Evolutionary conservation across 2,113 vertebrate species (phyloP).

Genomic region (Halcyon malimbica): DNA sequence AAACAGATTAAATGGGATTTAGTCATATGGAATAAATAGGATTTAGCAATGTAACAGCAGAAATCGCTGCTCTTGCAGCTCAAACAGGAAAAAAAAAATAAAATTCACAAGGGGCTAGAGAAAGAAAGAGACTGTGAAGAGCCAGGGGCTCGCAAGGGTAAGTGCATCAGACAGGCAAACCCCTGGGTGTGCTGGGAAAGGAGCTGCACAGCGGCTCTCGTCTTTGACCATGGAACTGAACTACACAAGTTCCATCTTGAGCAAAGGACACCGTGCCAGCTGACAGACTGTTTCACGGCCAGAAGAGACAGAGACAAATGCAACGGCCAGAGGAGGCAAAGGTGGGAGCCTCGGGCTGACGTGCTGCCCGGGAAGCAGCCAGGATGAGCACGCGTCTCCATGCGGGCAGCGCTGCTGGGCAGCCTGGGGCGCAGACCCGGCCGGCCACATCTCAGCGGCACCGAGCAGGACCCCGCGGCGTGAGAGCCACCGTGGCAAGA

Average conservation of each 20-base stretch:
- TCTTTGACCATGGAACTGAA: not conserved
- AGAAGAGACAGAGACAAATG: not conserved
- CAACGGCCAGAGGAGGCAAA: not conserved
- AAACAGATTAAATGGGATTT: conserved; percentile 57
- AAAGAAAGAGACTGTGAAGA: not conserved
- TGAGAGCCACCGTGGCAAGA: accelerated
- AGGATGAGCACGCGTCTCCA: not conserved
- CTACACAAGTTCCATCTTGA: not conserved
- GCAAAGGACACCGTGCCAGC: not conserved
- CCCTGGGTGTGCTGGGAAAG: not conserved
- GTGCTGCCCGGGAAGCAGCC: not conserved
- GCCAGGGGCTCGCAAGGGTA: not conserved
- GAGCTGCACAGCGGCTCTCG: not conserved
- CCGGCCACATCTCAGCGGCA: not conserved
- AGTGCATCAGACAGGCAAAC: not conserved
- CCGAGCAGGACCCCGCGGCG: accelerated
- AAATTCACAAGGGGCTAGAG: not conserved
- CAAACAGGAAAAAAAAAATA: not conserved
- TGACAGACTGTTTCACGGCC: not conserved
- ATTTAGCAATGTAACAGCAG: conserved; percentile 8
- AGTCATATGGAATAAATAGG: conserved; percentile 47
- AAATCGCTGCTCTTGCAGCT: not conserved
- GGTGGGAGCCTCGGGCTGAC: not conserved
- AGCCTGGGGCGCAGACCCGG: not conserved
- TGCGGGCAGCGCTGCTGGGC: accelerated